Base-by-base conservation (phyloP, 2,797 vertebrate genomes). In the Fundulus diaphanus region DNA sequence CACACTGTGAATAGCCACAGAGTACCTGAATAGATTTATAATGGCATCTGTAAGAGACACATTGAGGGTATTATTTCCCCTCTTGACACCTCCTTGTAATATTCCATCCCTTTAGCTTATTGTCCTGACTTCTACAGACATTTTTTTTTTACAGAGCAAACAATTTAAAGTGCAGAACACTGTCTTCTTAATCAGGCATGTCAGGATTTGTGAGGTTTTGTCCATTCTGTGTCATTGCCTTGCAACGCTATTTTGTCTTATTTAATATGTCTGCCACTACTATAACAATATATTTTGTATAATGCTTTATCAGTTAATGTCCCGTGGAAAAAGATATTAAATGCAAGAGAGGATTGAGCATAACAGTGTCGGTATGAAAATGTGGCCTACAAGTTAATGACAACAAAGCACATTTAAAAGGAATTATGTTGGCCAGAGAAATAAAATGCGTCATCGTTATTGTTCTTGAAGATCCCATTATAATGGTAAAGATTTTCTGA, bases 21-120 rank as follows among this genome's bases (percentile, higher is more conserved):
- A 76, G 87, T 79, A 77, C 84, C 76, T 84, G 82, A 87, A 88
- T 86, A 88, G 90, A 85, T 89, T 85, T 76, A 85, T 90, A 81
- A 90, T 74, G 70, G 24, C 40, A 54, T 70, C 88, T 85, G 82
- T 80, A 77, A 88, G 78, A 88, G 83, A 85, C 85, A 82, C 85
- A 87, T 72, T 27, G 82, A 81, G 73, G 83, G 79, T 87, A 81
- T 91, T 88, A 90, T 90, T 89, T 80, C 74, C 57, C 80, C 81
- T 80, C 74, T 85, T 87, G 85, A 91, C 86, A 91, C 88, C 84
- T 88, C 79, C 27, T 61, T 29, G 40, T 78, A 81, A 81, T 66
- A 76, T 84, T 73, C 46, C 77, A 66, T 83, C 24, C 86, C 78
- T 70, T 61, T 42, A 63, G 66, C 72, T 66, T 44, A 74, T 70